Percentiles rank a stretch among this genome's conserved stretches.
phyloP scores from a whole-genome alignment of 2,888 invertebrate genomes.

The Latheticus oryzae region DNA sequence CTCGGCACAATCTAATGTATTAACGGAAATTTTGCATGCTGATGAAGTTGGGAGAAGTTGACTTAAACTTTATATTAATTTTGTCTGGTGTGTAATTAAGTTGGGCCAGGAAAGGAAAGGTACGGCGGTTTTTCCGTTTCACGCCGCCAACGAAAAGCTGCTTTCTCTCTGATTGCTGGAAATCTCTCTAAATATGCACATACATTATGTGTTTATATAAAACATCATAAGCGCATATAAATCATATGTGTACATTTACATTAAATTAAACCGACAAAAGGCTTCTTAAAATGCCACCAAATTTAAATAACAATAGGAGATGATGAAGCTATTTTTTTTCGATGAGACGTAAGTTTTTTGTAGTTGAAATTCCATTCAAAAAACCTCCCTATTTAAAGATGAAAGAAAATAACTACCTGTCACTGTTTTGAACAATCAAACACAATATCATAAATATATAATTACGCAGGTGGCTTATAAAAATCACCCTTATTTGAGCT shows the following conservation, averaged over 20 bases:
- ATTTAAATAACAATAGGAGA: conserved; percentile 41
- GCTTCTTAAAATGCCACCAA: conserved; percentile 37
- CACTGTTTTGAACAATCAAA: conserved; percentile 26
- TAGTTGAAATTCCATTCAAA: conserved; percentile 12
- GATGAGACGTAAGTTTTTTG: conserved; percentile 21
- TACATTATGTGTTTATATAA: conserved; percentile 33
- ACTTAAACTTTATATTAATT: conserved; percentile 39
- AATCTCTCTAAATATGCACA: conserved; percentile 34
- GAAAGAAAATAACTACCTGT: conserved; percentile 39
- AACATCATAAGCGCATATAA: conserved; percentile 22
- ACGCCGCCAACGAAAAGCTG: not conserved
- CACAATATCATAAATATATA: conserved; percentile 35
- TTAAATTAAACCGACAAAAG: conserved; percentile 40
- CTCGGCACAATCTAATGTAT: conserved; percentile 33
- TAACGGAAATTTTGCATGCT: conserved; percentile 38
- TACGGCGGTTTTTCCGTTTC: conserved; percentile 16
- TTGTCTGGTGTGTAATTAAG: conserved; percentile 31
- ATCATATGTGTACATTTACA: conserved; percentile 36
- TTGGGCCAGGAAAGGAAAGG: conserved; percentile 26
- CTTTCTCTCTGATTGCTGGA: conserved; percentile 24
- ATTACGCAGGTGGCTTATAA: conserved; percentile 39
- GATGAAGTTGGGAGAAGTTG: conserved; percentile 34
- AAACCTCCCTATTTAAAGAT: conserved; percentile 1
- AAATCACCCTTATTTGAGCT: conserved; percentile 11
- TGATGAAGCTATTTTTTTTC: conserved; percentile 38